Base-by-base conservation (phyloP, 2,797 vertebrate genomes). In the Lepus oiostolus region DNA sequence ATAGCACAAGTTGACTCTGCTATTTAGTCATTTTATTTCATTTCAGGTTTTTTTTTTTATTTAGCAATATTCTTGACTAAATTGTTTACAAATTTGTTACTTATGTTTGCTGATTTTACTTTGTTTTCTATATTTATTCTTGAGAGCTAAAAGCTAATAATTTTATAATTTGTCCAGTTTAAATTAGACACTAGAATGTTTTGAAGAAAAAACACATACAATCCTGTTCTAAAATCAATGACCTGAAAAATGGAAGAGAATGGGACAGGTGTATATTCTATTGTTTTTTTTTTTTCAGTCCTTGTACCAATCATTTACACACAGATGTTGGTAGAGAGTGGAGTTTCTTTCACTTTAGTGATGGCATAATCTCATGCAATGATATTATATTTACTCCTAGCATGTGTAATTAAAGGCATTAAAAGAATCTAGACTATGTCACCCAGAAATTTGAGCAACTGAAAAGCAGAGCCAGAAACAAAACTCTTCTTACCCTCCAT, bases 81-180 rank as follows among this genome's bases (percentile, higher is more conserved):
- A 58, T 35, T 60, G 5, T 65, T 83, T 8, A 50, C 7, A 50
- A n/a, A 2, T 0, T 60, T 87, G 60, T 5, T 42, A 42, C 38
- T 42, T 42, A 42, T 42, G 38, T 42, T 42, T 42, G 38, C 6
- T 42, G 38, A 42, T 42, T 42, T 42, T 42, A 42, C 32, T 82
- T 79, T 92, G 60, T 35, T 80, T 60, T 83, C 71, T n/a, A 9
- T 32, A 88, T 75, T 88, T 93, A 70, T 14, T 77, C 0, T 82
- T 50, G 17, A 70, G n/a, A 70, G 62, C 76, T 50, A 70, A 54
- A 89, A 60, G 68, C 67, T 52, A 72, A 63, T 92, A 9, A 50
- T 32, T n/a, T 42, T 67, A 30, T 30, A 75, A 50, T 76, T 68
- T 88, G 30, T 82, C 13, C 32, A 82, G 24, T 47, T 82, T 35